Percentiles rank a stretch among this genome's conserved stretches.
Conservation (phyloP, 2,797 vertebrate genomes). For the Syndactyla subalaris region DNA sequence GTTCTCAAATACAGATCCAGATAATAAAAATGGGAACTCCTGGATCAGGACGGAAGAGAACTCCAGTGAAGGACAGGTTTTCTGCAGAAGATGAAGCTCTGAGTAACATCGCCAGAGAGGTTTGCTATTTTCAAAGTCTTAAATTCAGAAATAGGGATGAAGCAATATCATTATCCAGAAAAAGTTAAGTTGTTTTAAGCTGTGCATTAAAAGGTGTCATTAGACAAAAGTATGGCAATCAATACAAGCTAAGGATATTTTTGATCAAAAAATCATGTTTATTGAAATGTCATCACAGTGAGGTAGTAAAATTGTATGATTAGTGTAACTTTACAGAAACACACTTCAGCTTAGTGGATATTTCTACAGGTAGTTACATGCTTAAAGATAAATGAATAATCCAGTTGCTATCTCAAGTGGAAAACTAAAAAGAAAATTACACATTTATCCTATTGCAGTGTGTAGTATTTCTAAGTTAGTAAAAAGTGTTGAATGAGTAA, state of each 20-base stretch:
- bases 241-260: not conserved
- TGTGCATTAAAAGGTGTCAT: not conserved
- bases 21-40: constrained; percentile 91
- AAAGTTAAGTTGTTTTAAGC: not conserved
- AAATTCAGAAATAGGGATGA: not conserved
- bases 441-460: not conserved
- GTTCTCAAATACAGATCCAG: constrained; percentile 26
- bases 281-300: not conserved
- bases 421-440: not conserved
- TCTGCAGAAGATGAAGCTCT: constrained; percentile 98
- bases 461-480: not conserved
- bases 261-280: not conserved
- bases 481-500: not conserved
- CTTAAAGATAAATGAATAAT: not conserved
- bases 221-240: not conserved
- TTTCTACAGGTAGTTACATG: not conserved
- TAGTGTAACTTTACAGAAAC: not conserved
- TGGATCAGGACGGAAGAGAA: constrained; percentile 94
- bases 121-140: constrained; percentile 70
- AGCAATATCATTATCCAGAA: not conserved
- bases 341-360: not conserved
- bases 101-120: constrained; percentile 96
- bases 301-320: not conserved
- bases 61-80: constrained; percentile 95
- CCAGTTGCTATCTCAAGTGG: not conserved